Base-by-base conservation (phyloP, 2,797 vertebrate genomes). In the Neopelma chrysocephalum region DNA sequence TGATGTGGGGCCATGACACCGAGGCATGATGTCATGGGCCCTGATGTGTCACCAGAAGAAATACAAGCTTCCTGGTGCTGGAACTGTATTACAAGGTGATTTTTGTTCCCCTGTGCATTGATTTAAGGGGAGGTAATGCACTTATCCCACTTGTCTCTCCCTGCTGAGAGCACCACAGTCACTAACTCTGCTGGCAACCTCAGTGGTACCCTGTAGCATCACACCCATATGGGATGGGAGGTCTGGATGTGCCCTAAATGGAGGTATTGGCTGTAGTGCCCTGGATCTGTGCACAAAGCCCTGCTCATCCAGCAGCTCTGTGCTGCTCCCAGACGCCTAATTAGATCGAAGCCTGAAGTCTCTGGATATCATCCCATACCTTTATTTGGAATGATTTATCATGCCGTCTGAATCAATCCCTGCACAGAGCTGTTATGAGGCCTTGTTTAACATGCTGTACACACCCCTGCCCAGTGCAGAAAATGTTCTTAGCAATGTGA, bases 341-440 rank as follows among this genome's bases (percentile, higher is more conserved):
- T 96, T 87, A 87, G 84, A 95, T 94, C 80, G 86, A 96, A 93
- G 71, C 81, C 72, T 82, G 88, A 90, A 89, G 93, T 73, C 93
- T 95, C 92, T 95, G 95, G 93, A 77, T 94, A 87, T 85, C 94
- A 71, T 97, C 86, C 65, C 21, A 2, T 95, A 58, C 71, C 69
- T 94, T 95, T 96, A 96, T 97, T 93, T 69, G 78, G 75, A 78
- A 95, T 96, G 94, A 96, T 95, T 97, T 95, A 95, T 96, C 83
- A 48, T 76, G 87, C 95, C 2, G 36, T 93, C 96, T 60, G 26
- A 78, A 78, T 51, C 88, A 93, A 83, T 96, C 81, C 72, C 81
- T 11, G 40, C 78, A 89, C 82, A 94, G 68, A 76, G 73, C 78
- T 9, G 29, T 81, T 82, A 58, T 0, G 0, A 89, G 68, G 57